phyloP scores from a whole-genome alignment of 1,140 invertebrate genomes.

The Ooceraea biroi region DNA sequence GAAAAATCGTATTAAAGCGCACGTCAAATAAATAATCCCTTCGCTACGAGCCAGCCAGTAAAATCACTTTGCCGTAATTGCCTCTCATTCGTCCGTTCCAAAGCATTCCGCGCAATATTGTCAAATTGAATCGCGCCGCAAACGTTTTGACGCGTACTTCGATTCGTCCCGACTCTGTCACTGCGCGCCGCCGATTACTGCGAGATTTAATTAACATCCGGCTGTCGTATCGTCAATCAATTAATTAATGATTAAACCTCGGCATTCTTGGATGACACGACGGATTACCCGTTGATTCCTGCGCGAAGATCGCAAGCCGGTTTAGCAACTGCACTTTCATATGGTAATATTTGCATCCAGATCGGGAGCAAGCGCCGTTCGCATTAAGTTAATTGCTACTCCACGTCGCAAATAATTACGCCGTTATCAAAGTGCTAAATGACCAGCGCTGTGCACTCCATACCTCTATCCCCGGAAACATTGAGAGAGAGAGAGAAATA shows the following conservation, averaged over 20 bases:
- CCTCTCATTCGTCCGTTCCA: conserved; percentile 39
- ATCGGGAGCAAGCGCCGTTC: conserved; percentile 23
- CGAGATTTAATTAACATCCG: conserved; percentile 42
- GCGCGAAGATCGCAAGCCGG: conserved; percentile 40
- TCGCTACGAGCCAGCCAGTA: conserved; percentile 43
- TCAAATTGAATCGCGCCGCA: conserved; percentile 33
- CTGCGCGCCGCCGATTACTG: background rate
- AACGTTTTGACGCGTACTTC: conserved; percentile 40
- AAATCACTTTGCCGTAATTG: conserved; percentile 59
- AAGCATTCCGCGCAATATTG: conserved; percentile 49
- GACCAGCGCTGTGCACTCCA: conserved; percentile 1
- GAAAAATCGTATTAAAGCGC: conserved; percentile 67
- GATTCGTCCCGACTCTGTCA: background rate
- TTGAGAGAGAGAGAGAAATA: background rate
- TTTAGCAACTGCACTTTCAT: conserved; percentile 53
- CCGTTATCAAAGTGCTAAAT: conserved; percentile 36
- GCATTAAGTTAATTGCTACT: conserved; percentile 59
- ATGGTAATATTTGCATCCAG: conserved; percentile 55
- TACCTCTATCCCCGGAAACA: background rate
- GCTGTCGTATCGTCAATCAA: conserved; percentile 24
- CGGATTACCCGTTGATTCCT: background rate
- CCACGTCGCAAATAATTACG: conserved; percentile 55
- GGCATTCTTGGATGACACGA: conserved; percentile 18
- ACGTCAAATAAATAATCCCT: conserved; percentile 58
- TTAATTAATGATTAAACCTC: conserved; percentile 43